These are phyloP conservation scores for Mechanitis messenoides DNA, from an alignment of 2,888 invertebrate species.

Conservation along the genomic window DNA sequence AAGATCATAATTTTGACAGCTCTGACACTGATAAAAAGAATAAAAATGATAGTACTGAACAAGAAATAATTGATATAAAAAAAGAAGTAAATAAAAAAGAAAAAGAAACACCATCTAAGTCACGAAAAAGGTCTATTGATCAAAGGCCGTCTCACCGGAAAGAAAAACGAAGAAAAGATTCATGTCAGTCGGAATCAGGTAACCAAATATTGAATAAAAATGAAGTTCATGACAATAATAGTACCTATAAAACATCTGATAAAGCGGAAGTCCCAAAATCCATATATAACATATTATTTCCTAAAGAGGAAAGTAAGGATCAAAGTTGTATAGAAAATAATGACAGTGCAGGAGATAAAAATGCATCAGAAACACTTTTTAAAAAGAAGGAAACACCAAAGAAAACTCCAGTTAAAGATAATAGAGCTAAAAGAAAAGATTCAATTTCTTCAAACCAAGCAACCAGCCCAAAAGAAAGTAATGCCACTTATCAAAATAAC, in stretches of 20 bases:
- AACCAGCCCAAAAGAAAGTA: slow-evolving; percentile 50
- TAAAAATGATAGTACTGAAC: slow-evolving; percentile 32
- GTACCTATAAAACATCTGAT: slow-evolving; percentile 40
- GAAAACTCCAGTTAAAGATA: slow-evolving; percentile 40
- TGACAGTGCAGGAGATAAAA: slow-evolving; percentile 42
- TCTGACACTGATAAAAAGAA: slow-evolving; percentile 16
- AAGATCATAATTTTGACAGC: background rate
- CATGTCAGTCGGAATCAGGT: slow-evolving; percentile 33
- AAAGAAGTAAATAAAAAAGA: slow-evolving; percentile 31
- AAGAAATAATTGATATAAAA: slow-evolving; percentile 33
- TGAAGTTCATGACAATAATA: slow-evolving; percentile 38
- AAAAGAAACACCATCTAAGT: slow-evolving; percentile 41
- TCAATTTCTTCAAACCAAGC: slow-evolving; percentile 51
- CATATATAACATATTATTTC: slow-evolving; percentile 44
- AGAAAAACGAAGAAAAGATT: slow-evolving; percentile 69
- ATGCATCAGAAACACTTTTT: slow-evolving; percentile 60
- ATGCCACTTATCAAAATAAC: slow-evolving; percentile 36
- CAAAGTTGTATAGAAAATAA: slow-evolving; percentile 37
- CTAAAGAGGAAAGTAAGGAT: slow-evolving; percentile 38
- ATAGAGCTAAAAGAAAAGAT: slow-evolving; percentile 42
- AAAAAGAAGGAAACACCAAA: slow-evolving; percentile 57
- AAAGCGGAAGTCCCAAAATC: slow-evolving; percentile 47
- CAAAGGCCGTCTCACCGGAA: slow-evolving; percentile 66
- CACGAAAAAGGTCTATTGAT: slow-evolving; percentile 61
- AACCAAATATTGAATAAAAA: slow-evolving; percentile 43